Evolutionary conservation across 92 coral and sea anemone species (phyloP), one percentile per base, ranked within the genome.

Genomic region (Phymanthus crucifer): DNA sequence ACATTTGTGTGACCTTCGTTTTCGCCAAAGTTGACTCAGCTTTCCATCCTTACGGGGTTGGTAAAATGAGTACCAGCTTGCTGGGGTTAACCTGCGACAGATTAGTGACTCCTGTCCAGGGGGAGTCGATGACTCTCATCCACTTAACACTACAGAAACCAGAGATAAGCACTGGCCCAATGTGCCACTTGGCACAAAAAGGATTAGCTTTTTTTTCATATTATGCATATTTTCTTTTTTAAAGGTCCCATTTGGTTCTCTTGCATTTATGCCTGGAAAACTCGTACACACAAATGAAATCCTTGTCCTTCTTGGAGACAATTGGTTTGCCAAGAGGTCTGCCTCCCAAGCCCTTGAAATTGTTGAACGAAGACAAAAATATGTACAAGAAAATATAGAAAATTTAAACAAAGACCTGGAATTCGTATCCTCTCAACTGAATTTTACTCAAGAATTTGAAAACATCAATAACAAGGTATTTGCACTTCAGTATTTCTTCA

Each of bases 181-280:
- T 45, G 50, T 9, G 50, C 50, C 16, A 45, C 50, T 9, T 11
- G 50, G 50, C n/a, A n/a, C n/a, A n/a, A 45, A 45, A n/a, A n/a
- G n/a, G n/a, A n/a, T n/a, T n/a, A n/a, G n/a, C n/a, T n/a, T n/a
- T n/a, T n/a, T n/a, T n/a, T 17, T 45, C 50, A 45, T 45, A 50
- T 16, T 19, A 21, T 50, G 23, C 24, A 4, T 61, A 2, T 29
- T 61, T 11, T 29, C 27, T 24, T 24, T 61, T 72, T 75, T 73
- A 10, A 18, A 95, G 99, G 99, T 95, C 26, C 99, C 98, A 75
- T 79, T 95, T 83, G 98, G 98, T 35, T 87, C 99, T 33, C 76
- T 95, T 34, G 99, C 99, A 54, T 95, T 89, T 78, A 95, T 95
- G 99, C 99, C 99, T 66, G 99, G 99, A 33, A 86, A 93, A 75